Percentiles rank a stretch among this genome's conserved stretches.
phyloP scores from a whole-genome alignment of 2,888 invertebrate species.

The Prosapia bicincta region DNA sequence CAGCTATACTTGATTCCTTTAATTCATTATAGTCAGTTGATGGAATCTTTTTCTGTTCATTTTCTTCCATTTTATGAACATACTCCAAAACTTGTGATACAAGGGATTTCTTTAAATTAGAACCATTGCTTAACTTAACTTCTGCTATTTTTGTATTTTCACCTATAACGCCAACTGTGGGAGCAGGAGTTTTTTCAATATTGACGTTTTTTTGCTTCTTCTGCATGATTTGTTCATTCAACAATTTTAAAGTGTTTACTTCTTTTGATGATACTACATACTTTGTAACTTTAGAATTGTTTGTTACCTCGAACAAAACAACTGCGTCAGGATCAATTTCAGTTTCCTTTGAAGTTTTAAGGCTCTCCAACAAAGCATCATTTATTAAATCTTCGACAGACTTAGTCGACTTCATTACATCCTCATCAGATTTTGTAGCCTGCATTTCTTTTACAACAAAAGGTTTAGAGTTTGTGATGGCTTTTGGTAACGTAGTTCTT shows the following conservation, averaged over 20 bases:
- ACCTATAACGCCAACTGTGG: constrained; percentile 31
- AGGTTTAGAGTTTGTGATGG: constrained; percentile 23
- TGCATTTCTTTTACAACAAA: constrained; percentile 34
- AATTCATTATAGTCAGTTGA: neutral
- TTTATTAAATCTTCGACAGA: constrained; percentile 31
- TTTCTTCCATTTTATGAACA: constrained; percentile 18
- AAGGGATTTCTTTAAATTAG: constrained; percentile 33
- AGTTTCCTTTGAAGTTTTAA: constrained; percentile 35
- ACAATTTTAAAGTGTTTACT: constrained; percentile 37
- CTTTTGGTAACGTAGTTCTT: constrained; percentile 26
- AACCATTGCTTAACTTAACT: constrained; percentile 34
- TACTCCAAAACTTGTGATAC: constrained; percentile 31
- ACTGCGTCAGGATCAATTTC: constrained; percentile 40
- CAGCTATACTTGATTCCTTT: constrained; percentile 4
- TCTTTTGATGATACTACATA: constrained; percentile 41
- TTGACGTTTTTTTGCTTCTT: constrained; percentile 30
- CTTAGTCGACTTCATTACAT: constrained; percentile 6
- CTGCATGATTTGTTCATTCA: constrained; percentile 36
- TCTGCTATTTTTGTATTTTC: constrained; percentile 36
- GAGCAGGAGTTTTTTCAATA: constrained; percentile 28
- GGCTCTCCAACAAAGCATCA: constrained; percentile 35
- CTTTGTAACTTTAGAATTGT: constrained; percentile 38
- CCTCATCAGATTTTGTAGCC: constrained; percentile 24
- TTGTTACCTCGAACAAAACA: constrained; percentile 38
- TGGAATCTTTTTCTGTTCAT: neutral